Conservation (phyloP, 2,113 vertebrate genomes). For the Pterocles orientalis region DNA sequence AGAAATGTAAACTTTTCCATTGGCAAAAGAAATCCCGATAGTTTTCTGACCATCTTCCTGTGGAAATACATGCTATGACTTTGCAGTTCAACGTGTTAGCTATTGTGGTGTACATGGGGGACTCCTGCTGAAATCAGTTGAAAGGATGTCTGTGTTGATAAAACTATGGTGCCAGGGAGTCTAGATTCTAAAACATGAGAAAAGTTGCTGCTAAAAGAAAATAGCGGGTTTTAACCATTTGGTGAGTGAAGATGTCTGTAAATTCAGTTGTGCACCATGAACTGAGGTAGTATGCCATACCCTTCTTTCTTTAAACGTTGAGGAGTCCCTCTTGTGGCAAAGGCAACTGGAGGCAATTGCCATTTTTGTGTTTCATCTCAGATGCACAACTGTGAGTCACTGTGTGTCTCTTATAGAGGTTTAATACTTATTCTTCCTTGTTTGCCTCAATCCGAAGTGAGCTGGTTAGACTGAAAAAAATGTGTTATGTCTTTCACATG, state of each 20-base stretch:
- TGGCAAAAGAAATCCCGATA: not conserved
- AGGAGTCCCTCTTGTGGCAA: not conserved
- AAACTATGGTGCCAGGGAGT: not conserved
- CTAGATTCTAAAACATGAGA: not conserved
- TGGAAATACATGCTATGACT: not conserved
- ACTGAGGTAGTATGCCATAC: not conserved
- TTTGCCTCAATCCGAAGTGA: constrained; percentile 44
- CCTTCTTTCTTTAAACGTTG: not conserved
- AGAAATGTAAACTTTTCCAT: not conserved
- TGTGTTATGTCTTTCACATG: constrained; percentile 70
- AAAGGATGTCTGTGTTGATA: not conserved
- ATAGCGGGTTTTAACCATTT: not conserved
- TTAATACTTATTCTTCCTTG: constrained; percentile 45
- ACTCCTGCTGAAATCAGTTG: not conserved
- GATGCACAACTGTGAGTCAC: constrained; percentile 28
- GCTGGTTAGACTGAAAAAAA: constrained; percentile 28
- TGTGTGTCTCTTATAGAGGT: not conserved
- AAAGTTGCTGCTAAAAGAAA: not conserved
- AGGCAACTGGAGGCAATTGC: not conserved
- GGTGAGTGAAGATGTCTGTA: not conserved
- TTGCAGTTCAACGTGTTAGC: not conserved
- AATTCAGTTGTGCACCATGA: not conserved
- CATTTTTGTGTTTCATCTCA: not conserved
- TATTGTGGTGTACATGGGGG: not conserved
- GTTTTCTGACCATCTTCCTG: not conserved